Evolutionary conservation across 1,140 invertebrate genomes (phyloP), one percentile per base, ranked within the genome.

Genomic region (Acromyrmex echinatior): DNA sequence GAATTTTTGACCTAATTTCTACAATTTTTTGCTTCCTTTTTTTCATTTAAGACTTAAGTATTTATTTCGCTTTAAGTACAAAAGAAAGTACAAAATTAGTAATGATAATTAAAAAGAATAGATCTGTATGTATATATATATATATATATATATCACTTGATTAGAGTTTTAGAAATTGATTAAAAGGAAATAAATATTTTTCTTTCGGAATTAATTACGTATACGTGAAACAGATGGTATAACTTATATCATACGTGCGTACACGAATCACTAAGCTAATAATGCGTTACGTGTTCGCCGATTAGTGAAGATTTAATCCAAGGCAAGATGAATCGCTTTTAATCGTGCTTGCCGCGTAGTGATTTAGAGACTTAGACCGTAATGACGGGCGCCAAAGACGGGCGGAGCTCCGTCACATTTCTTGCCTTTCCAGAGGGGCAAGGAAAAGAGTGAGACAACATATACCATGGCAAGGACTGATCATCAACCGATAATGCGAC

Each of bases 381-480:
- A 66, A 92, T 56, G 90, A 91, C 84, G 90, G 90, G 79, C 80
- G 90, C 77, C 88, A 63, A 77, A 91, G 66, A 82, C 81, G 76
- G 90, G 86, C 91, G 90, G 89, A 92, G 90, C 68, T 74, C 87
- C 91, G 93, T 94, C 93, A 94, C 85, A 77, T 93, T 90, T 93
- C 90, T 93, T 93, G 90, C 90, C 87, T 93, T 93, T 94, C 68
- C 93, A 94, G 93, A 94, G 86, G 14, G 51, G 66, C 86, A 84
- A 84, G 66, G 49, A 21, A 79, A 60, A 85, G 28, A 68, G 81
- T 25, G 39, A 49, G 28, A 68, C 53, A 68, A 84, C 25, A 25
- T 45, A 21, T 31, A 35, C 35, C 51, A 76, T 62, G 80, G 35
- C 39, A 73, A 25, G 18, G 66, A 58, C 18, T 51, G 70, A 76